Percentiles rank a stretch among this genome's conserved stretches.
Conservation (phyloP, 2,113 vertebrate species). For the Myotis lucifugus region DNA sequence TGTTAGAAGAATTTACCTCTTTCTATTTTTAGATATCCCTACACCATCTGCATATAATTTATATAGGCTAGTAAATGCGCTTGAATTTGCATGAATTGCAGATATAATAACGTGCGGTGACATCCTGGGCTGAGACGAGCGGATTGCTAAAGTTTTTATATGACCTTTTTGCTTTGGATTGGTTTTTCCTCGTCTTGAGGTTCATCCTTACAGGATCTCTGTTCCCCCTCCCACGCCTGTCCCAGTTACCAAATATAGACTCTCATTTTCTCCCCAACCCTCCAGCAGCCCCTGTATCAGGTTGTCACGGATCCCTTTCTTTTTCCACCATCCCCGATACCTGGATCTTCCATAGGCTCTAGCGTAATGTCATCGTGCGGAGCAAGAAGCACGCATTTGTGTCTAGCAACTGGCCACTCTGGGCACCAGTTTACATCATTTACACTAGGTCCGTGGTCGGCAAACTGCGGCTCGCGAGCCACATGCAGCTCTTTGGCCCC, state of each 20-base stretch:
- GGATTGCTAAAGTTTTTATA: slow-evolving; percentile 14
- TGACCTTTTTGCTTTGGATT: slow-evolving; percentile 45
- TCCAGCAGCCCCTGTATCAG: neutral
- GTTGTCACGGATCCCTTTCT: neutral
- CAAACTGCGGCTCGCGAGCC: too few relatives aligned
- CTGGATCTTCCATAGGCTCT: neutral
- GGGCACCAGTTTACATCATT: neutral
- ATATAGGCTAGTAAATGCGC: slow-evolving; percentile 52
- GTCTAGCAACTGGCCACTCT: neutral
- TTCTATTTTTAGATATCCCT: slow-evolving; percentile 67
- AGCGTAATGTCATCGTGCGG: neutral
- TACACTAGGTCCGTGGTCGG: too few relatives aligned
- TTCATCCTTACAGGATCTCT: neutral
- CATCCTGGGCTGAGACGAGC: slow-evolving; percentile 21
- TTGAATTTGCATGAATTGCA: slow-evolving; percentile 63
- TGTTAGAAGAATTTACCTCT: slow-evolving; percentile 54
- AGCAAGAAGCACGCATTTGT: neutral
- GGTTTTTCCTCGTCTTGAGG: neutral
- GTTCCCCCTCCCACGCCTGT: neutral
- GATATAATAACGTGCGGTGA: slow-evolving; percentile 29
- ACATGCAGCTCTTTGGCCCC: too few relatives aligned
- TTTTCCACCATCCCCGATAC: neutral
- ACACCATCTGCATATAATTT: slow-evolving; percentile 55
- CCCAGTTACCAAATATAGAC: neutral
- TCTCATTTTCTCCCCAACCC: neutral